A percentile compares a stretch with the other conserved stretches of the same genome.
Conservation (phyloP, 1,140 invertebrate genomes). For the Ylistrum balloti region DNA sequence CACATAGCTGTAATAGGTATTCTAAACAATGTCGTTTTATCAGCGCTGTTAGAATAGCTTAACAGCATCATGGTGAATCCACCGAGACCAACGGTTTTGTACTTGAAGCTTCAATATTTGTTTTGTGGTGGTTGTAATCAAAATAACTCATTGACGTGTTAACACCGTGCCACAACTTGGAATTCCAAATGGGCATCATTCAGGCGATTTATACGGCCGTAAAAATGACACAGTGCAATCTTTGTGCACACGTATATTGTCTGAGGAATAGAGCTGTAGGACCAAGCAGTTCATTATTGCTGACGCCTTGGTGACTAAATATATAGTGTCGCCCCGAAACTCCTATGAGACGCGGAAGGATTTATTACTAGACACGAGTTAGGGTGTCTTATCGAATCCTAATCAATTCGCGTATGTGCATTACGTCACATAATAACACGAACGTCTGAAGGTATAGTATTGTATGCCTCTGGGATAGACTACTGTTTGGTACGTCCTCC, state of each 20-base stretch:
- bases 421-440: neutral
- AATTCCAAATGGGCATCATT: neutral
- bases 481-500: no score
- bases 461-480: neutral
- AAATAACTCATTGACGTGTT: neutral
- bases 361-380: neutral
- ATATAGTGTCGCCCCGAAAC: neutral
- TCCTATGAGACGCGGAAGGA: neutral
- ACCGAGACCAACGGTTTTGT: neutral
- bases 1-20: neutral
- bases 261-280: neutral
- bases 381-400: neutral
- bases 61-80: neutral
- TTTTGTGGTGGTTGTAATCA: neutral
- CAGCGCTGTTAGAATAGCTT: neutral
- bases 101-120: neutral
- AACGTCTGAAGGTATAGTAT: neutral
- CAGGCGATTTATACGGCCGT: neutral
- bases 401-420: neutral
- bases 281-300: neutral
- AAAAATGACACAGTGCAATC: neutral
- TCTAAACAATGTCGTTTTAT: neutral
- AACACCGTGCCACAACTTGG: neutral
- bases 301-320: neutral
- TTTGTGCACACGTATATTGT: constrained; percentile 16